phyloP scores from a whole-genome alignment of 2,113 vertebrate species.

The Oreochromis spilurus region DNA sequence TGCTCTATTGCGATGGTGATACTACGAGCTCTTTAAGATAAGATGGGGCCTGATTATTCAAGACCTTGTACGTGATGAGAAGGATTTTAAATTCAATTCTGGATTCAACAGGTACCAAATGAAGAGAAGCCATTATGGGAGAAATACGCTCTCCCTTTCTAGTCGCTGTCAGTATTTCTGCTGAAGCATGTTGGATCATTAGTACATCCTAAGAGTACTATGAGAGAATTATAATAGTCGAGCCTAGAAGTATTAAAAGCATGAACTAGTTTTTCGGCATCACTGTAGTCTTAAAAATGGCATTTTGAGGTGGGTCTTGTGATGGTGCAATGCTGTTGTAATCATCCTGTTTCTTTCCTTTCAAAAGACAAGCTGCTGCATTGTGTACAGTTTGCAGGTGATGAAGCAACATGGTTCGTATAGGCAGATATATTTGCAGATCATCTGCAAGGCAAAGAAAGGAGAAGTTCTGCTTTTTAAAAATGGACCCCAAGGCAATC shows the following conservation, averaged over 20 bases:
- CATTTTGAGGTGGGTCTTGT: neutral
- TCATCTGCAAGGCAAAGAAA: neutral
- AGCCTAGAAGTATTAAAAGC: neutral
- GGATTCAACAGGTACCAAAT: too few species aligned
- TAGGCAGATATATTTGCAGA: neutral
- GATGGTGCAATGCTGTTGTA: neutral
- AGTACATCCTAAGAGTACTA: neutral
- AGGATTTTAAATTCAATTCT: too few species aligned
- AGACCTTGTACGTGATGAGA: too few species aligned
- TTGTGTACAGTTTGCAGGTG: neutral
- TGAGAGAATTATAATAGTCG: neutral
- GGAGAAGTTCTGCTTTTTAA: neutral
- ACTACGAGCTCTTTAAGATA: too few species aligned
- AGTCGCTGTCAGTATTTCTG: neutral
- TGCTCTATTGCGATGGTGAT: too few species aligned
- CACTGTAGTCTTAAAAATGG: neutral
- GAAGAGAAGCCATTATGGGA: too few species aligned
- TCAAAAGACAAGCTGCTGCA: neutral
- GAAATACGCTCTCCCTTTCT: too few species aligned
- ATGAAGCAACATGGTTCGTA: neutral
- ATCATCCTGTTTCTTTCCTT: neutral
- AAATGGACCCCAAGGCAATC: neutral
- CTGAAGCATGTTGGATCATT: neutral
- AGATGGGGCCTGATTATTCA: too few species aligned
- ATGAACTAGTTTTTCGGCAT: neutral